Conservation (phyloP, 2,113 vertebrate species). For the Alligator sinensis region DNA sequence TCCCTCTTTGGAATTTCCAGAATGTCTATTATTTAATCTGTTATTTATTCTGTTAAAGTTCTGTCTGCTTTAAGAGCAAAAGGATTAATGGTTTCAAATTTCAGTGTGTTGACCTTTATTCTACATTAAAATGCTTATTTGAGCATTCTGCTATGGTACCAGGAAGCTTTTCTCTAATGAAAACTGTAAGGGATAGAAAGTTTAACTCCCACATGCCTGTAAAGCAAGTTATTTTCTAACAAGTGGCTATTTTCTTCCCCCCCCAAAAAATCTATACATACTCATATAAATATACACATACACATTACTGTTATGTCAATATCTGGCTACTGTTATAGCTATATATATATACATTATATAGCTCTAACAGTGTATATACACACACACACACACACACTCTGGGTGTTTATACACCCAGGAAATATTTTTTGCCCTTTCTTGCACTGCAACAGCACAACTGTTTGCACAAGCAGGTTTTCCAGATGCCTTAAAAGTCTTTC, state of each 20-base stretch:
- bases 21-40: conserved; percentile 74
- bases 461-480: too few species aligned
- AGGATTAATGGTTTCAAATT: conserved; percentile 86
- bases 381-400: background rate
- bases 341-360: background rate
- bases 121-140: conserved; percentile 85
- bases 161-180: conserved; percentile 80
- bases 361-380: background rate
- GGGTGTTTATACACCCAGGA: too few species aligned
- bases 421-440: too few species aligned
- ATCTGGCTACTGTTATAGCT: background rate
- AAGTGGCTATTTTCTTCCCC: background rate
- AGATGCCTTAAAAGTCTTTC: too few species aligned
- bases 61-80: conserved; percentile 82
- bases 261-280: too few species aligned
- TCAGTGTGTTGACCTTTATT: conserved; percentile 82
- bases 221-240: conserved; percentile 44
- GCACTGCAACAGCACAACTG: too few species aligned
- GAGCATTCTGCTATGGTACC: conserved; percentile 75
- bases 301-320: background rate
- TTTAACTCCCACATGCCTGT: conserved; percentile 70
- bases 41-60: conserved; percentile 79
- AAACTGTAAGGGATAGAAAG: conserved; percentile 75
- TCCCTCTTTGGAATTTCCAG: conserved; percentile 71
- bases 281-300: background rate